Evolutionary conservation across 2,113 vertebrate genomes (phyloP), one percentile per base, ranked within the genome.

Genomic region (Oreochromis niloticus): DNA sequence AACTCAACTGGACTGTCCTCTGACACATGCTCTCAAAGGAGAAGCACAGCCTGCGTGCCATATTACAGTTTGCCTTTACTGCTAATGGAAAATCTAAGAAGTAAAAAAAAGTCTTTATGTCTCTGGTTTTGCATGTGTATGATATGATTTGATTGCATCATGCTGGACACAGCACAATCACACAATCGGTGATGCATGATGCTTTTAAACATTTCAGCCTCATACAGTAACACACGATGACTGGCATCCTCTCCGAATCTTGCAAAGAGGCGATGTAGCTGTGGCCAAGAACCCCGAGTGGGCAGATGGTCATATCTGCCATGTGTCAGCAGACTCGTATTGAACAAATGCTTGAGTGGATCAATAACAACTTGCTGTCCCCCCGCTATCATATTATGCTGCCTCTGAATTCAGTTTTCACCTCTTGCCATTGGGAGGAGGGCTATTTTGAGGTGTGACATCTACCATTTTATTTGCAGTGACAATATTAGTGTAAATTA

Each of bases 21-120:
- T 86, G 89, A 87, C 91, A 87, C 87, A 84, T 88, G 84, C 75
- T 80, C 90, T 91, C 83, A 34, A 9, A 87, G 63, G 83, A 80
- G 36, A 56, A 27, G 41, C 54, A 57, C 16, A 46, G 63, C 55
- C 79, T 84, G 46, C 32, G 32, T 84, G 46, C 6, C 85, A 66
- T 36, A 17, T 39, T 13, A 34, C 66, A 54, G n/a, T 63, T 86
- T 82, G 48, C 59, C 54, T 27, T 16, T 57, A 27, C 66, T 30
- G 79, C 78, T 73, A n/a, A 71, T 71, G 56, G 59, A 91, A 92
- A 75, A 61, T 81, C 16, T n/a, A 19, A 78, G 12, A 78, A 12
- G 39, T 39, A 75, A 56, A 56, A 27, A 2, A 16, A 56, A 22
- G 75, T 55, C 46, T 81, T 86, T 73, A 36, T 22, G 36, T 46